Conservation (phyloP, 2,797 vertebrate genomes). For the Sebastes paucispinis region DNA sequence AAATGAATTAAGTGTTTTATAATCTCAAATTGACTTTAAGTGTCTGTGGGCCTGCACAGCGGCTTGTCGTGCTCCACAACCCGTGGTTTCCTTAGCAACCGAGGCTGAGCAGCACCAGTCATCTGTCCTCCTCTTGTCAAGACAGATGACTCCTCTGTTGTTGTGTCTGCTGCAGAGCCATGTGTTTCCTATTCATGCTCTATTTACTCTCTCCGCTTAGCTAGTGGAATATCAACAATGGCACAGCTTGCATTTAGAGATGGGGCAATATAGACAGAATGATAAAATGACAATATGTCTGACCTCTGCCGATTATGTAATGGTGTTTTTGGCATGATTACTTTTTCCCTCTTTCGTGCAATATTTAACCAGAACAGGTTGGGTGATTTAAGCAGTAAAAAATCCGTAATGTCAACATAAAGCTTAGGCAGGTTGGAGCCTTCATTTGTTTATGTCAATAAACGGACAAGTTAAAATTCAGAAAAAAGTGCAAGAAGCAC, state of each 20-base stretch:
- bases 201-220: conserved; percentile 46
- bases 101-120: conserved; percentile 58
- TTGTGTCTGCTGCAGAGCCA: conserved; percentile 67
- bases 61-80: conserved; percentile 45
- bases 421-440: not conserved
- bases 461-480: not conserved
- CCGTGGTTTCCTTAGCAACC: conserved; percentile 73
- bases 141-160: conserved; percentile 70
- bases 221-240: conserved; percentile 28
- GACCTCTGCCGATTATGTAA: not conserved
- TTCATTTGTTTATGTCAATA: not conserved
- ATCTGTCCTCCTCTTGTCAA: conserved; percentile 53
- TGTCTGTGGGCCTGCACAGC: conserved; percentile 41
- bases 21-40: conserved; percentile 9
- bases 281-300: not conserved
- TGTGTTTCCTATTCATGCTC: conserved; percentile 64
- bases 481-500: not conserved
- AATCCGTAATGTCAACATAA: not conserved
- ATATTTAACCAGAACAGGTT: not conserved
- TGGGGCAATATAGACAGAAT: not conserved
- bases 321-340: not conserved
- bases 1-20: not conserved
- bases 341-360: not conserved
- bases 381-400: not conserved
- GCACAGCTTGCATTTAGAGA: conserved; percentile 29